phyloP scores from a whole-genome alignment of 2,888 invertebrate species.

The Drosophila pseudotalamancana region DNA sequence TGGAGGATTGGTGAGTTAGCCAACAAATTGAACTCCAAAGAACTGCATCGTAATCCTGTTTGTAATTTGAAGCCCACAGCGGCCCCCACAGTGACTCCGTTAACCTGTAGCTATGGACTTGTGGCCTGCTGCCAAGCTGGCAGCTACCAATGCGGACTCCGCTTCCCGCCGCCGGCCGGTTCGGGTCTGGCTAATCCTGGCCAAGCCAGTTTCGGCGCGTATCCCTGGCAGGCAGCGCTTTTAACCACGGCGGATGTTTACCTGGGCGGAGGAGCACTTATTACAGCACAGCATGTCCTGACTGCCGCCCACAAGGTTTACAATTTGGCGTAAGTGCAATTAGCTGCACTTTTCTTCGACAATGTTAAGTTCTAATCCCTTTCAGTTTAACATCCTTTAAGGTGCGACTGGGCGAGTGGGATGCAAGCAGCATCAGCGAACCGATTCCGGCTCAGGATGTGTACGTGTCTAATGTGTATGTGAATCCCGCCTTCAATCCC shows the following conservation, averaged over 20 bases:
- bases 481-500: slow-evolving; percentile 88
- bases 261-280: slow-evolving; percentile 89
- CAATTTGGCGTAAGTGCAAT: slow-evolving; percentile 86
- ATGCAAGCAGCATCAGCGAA: slow-evolving; percentile 88
- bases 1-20: slow-evolving; percentile 79
- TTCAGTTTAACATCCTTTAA: slow-evolving; percentile 85
- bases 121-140: slow-evolving; percentile 80
- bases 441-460: slow-evolving; percentile 88
- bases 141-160: slow-evolving; percentile 81
- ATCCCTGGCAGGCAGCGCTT: slow-evolving; percentile 90
- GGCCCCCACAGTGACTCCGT: slow-evolving; percentile 36
- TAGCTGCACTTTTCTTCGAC: fast-evolving
- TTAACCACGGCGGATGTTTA: slow-evolving; percentile 87
- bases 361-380: too few relatives aligned
- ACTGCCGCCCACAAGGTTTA: slow-evolving; percentile 90
- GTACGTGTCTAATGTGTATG: slow-evolving; percentile 86
- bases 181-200: slow-evolving; percentile 84
- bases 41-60: background rate
- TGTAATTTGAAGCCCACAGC: slow-evolving; percentile 42
- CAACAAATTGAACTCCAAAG: background rate
- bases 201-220: slow-evolving; percentile 88
- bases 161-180: slow-evolving; percentile 81
- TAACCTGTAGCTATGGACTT: slow-evolving; percentile 76
- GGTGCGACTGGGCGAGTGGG: slow-evolving; percentile 91
- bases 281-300: slow-evolving; percentile 88